Conservation (phyloP, 2,888 invertebrate species). For the Lissonota sp. region DNA sequence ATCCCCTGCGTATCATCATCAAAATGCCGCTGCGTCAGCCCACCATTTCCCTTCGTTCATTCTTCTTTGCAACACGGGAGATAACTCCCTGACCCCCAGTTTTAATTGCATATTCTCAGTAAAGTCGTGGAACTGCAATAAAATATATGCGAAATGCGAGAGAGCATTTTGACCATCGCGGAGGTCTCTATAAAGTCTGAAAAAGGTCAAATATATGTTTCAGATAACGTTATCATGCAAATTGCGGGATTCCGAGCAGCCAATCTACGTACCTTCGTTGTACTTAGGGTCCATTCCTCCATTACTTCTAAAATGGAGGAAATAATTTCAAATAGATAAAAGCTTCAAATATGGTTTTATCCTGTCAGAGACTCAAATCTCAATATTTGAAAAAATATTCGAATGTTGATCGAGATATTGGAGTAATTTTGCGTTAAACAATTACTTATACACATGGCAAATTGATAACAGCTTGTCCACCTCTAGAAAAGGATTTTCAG, state of each 20-base stretch:
- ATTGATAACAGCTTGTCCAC: no score
- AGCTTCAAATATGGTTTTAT: no score
- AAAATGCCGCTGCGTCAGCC: not conserved
- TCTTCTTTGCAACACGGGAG: not conserved
- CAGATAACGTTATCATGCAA: slow-evolving; percentile 43
- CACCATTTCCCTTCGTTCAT: not conserved
- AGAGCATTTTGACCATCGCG: not conserved
- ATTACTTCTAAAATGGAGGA: no score
- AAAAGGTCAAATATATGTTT: slow-evolving; percentile 29
- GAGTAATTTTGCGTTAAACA: no score
- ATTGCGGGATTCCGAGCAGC: slow-evolving; percentile 28
- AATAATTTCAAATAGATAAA: no score
- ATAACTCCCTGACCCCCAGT: not conserved
- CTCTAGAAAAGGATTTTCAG: no score
- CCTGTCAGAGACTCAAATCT: no score
- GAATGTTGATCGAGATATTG: no score
- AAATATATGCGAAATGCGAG: not conserved
- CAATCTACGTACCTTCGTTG: slow-evolving; percentile 10
- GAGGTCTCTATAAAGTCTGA: not conserved
- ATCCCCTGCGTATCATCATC: not conserved
- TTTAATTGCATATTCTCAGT: no score
- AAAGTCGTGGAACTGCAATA: no score
- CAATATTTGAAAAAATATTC: no score
- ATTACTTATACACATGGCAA: no score
- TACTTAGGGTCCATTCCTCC: not conserved